phyloP scores from a whole-genome alignment of 2,888 invertebrate genomes.

The Ormyrus nitidulus region DNA sequence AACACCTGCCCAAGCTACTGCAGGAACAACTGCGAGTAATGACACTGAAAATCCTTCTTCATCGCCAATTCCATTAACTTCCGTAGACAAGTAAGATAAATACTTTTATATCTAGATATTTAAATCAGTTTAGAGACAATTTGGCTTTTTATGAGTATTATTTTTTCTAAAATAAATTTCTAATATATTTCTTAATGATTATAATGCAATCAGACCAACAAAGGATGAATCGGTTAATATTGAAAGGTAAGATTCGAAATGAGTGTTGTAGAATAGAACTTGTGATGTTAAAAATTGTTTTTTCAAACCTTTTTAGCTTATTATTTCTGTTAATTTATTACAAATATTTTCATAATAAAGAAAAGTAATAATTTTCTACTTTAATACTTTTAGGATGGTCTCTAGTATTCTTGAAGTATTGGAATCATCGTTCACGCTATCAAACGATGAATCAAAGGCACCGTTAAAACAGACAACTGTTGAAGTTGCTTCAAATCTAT shows the following conservation, averaged over 20 bases:
- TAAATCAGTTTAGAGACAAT: background rate
- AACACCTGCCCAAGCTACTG: conserved; percentile 68
- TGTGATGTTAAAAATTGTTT: conserved; percentile 23
- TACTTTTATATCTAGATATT: conserved; percentile 8
- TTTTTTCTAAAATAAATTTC: conserved; percentile 20
- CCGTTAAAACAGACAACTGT: conserved; percentile 78
- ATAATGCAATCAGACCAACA: conserved; percentile 70
- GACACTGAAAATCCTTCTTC: conserved; percentile 74
- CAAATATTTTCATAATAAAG: background rate
- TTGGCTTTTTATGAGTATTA: conserved; percentile 9
- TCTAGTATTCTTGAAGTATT: conserved; percentile 84
- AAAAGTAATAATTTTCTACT: background rate
- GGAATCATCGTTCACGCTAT: conserved; percentile 83
- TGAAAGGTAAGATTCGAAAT: conserved; percentile 70
- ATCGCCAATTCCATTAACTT: conserved; percentile 77
- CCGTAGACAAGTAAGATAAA: conserved; percentile 78
- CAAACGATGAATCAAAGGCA: conserved; percentile 76
- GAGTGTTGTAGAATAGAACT: conserved; percentile 37
- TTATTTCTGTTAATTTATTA: background rate
- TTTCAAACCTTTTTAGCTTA: conserved; percentile 8
- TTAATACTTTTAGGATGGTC: conserved; percentile 77
- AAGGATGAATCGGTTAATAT: conserved; percentile 72
- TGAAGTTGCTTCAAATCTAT: conserved; percentile 81
- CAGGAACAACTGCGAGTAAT: conserved; percentile 67
- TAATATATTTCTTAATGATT: conserved; percentile 59